Base-by-base conservation (phyloP, 2,888 invertebrate species). In the Orchestes rusci region DNA sequence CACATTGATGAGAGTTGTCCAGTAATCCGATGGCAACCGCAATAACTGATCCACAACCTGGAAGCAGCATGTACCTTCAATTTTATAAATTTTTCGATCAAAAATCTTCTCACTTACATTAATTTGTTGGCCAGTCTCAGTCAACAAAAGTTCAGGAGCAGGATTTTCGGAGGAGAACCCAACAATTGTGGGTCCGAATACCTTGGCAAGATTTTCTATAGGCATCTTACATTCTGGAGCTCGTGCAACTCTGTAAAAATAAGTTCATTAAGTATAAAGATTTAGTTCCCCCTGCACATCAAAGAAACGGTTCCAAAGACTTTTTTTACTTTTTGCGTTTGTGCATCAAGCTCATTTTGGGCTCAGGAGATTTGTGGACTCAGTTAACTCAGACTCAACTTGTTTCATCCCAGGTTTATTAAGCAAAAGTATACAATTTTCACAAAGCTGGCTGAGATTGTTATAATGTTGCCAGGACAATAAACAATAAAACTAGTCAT, bases 181-280 rank as follows among this genome's bases (percentile, higher is more conserved):
- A 16, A 97, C 84, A 38, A 97, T 76, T 1, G 94, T 95, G 2
- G 96, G 96, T 0, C 89, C 96, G 69, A 97, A 93, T 19, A 96
- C 81, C 63, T 84, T 85, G 1, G 94, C 82, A 56, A 99, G 72
- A 71, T 94, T 96, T 53, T 79, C 79, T 16, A 82, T 72, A 0
- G 90, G 86, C 97, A 99, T 99, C 72, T 90, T 89, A 55, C 91
- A 90, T 38, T 85, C 88, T 0, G 79, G 75, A 53, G 83, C 79
- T 54, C 84, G 82, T 0, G 91, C 80, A 46, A 95, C 82, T 59
- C 93, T 89, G 66, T 16, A 2, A 3, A 64, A 29, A 15, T 27
- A 3, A 16, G 27, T 23, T 27, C 15, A 63, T 43, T 43, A 49
- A 15, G 12, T 33, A 34, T 34, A 36, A 17, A 34, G 42, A 39